These are phyloP conservation scores for Sesamia inferens DNA, from an alignment of 2,888 invertebrate genomes.

Conservation along the genomic window DNA sequence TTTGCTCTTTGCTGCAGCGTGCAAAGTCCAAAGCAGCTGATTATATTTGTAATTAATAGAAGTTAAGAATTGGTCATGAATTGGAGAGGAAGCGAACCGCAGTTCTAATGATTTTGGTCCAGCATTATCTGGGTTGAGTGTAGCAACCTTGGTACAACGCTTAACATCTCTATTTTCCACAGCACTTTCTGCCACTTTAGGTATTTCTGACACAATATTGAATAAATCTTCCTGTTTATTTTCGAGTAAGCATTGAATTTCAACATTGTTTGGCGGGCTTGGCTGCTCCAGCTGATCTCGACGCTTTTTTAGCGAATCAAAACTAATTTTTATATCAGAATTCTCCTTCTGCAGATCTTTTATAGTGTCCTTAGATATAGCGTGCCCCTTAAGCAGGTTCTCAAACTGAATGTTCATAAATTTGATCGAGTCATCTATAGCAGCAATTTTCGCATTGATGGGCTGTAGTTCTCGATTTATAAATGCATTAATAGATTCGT, in stretches of 20 bases:
- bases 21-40: neutral
- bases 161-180: neutral
- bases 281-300: neutral
- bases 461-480: neutral
- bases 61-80: neutral
- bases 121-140: neutral
- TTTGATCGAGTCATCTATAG: neutral
- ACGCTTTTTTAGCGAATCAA: neutral
- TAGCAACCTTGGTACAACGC: neutral
- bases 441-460: neutral
- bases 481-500: neutral
- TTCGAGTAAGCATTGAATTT: neutral
- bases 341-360: neutral
- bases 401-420: neutral
- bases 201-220: neutral
- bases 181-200: neutral
- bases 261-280: neutral
- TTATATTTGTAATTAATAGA: neutral
- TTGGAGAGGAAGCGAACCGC: neutral
- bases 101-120: neutral
- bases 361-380: neutral
- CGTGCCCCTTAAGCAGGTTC: neutral
- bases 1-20: neutral
- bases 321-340: neutral
- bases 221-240: constrained; percentile 3